These are phyloP conservation scores for Sander vitreus DNA, from an alignment of 2,113 vertebrate genomes.

Conservation along the genomic window DNA sequence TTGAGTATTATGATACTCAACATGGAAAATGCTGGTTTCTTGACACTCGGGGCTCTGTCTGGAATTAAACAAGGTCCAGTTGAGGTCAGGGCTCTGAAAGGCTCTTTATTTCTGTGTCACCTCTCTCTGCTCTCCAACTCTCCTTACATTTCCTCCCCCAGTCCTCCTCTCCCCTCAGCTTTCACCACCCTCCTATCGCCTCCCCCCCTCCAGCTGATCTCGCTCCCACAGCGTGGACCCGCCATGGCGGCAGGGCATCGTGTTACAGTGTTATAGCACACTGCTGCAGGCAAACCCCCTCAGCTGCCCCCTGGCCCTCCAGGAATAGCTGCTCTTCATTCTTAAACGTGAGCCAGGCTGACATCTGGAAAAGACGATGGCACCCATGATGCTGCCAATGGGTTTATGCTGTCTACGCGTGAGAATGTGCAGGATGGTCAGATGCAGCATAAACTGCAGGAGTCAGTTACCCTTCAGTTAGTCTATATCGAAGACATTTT, in stretches of 20 bases:
- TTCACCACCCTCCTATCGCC: neutral
- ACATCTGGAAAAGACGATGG: neutral
- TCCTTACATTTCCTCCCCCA: neutral
- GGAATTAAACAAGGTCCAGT: slow-evolving; percentile 17
- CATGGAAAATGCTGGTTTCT: neutral
- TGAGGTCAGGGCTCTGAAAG: slow-evolving; percentile 48
- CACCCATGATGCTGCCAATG: neutral
- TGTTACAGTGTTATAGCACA: slow-evolving; percentile 43
- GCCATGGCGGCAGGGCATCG: neutral
- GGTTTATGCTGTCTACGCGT: neutral
- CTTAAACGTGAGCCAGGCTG: neutral
- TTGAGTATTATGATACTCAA: neutral
- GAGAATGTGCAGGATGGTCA: neutral
- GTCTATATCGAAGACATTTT: no score
- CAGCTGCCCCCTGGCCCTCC: neutral
- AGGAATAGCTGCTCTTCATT: slow-evolving; percentile 31
- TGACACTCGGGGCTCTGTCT: neutral
- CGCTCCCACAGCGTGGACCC: neutral
- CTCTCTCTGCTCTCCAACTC: neutral
- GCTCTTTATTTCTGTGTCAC: slow-evolving; percentile 17
- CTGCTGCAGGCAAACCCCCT: neutral
- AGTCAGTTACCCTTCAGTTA: no score
- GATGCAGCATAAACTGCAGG: neutral
- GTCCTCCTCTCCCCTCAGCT: neutral
- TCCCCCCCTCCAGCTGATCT: neutral